A percentile compares a stretch with the other conserved stretches of the same genome.
Conservation (phyloP, 2,113 vertebrate species). For the Charadrius vociferus region DNA sequence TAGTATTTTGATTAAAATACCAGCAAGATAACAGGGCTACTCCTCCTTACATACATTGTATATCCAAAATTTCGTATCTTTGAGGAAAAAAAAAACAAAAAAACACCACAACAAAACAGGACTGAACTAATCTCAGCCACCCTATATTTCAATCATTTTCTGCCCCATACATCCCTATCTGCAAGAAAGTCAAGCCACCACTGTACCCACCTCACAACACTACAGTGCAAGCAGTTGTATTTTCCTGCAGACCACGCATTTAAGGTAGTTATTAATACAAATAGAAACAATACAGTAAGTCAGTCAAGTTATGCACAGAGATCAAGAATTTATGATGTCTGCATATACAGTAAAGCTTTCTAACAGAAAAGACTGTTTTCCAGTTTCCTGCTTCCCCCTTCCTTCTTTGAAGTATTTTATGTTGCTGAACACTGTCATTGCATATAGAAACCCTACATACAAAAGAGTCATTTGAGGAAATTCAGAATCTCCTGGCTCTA, state of each 20-base stretch:
- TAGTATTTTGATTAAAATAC: background rate
- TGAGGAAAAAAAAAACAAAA: no score
- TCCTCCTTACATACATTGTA: background rate
- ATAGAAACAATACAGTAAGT: background rate
- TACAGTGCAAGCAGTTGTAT: accelerated
- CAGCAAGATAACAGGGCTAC: background rate
- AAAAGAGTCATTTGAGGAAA: background rate
- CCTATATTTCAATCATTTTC: background rate
- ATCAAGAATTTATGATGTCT: background rate
- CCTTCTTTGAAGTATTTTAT: background rate
- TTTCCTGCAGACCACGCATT: background rate
- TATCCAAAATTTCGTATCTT: background rate
- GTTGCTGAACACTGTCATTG: background rate
- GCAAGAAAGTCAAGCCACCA: background rate
- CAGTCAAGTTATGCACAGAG: background rate
- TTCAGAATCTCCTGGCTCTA: background rate
- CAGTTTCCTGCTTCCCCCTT: background rate
- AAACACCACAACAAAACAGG: background rate
- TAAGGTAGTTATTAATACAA: background rate
- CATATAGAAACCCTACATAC: background rate
- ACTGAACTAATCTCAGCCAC: background rate
- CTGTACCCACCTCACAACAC: background rate
- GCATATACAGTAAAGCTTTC: background rate
- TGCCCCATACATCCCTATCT: background rate
- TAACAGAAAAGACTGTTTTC: background rate